Evolutionary conservation across 1,140 invertebrate species (phyloP).

Genomic region (Phortica variegata): DNA sequence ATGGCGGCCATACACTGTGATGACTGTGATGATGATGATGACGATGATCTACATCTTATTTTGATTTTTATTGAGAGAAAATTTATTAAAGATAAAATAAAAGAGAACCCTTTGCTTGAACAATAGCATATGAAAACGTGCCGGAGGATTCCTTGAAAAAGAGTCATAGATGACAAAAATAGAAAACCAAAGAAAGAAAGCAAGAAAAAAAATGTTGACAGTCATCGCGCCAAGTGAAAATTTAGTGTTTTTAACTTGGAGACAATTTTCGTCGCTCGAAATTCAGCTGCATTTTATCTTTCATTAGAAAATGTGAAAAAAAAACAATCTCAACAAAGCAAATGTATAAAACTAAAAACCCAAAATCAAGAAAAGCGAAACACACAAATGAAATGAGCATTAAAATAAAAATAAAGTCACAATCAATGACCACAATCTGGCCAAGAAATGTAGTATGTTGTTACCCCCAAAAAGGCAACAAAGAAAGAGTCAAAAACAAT

Average conservation of each 20-base stretch:
- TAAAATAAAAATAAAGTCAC: slow-evolving; percentile 9
- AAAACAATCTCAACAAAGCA: too few relatives aligned
- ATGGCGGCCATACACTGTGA: too few relatives aligned
- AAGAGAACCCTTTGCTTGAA: background rate
- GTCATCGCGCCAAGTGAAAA: slow-evolving; percentile 33
- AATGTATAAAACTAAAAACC: too few relatives aligned
- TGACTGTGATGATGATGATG: slow-evolving; percentile 20
- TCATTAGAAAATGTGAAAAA: slow-evolving; percentile 53
- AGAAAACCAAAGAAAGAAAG: background rate
- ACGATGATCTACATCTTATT: slow-evolving; percentile 44
- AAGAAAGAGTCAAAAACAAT: too few relatives aligned
- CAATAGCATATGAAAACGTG: slow-evolving; percentile 32
- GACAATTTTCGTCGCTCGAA: too few relatives aligned
- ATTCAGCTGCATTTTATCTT: slow-evolving; percentile 36
- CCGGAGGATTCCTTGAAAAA: slow-evolving; percentile 32
- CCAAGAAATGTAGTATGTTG: too few relatives aligned
- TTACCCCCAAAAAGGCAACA: too few relatives aligned
- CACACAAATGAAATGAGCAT: background rate
- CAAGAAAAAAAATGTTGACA: slow-evolving; percentile 9
- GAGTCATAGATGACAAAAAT: too few relatives aligned
- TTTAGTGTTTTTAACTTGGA: too few relatives aligned
- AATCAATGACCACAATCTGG: slow-evolving; percentile 54
- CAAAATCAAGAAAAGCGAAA: too few relatives aligned
- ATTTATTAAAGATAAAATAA: slow-evolving; percentile 10
- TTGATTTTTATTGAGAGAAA: slow-evolving; percentile 40